A percentile compares a stretch with the other conserved stretches of the same genome.
These are phyloP conservation scores for Crocidura indochinensis DNA, from an alignment of 2,797 vertebrate genomes.

Conservation along the genomic window DNA sequence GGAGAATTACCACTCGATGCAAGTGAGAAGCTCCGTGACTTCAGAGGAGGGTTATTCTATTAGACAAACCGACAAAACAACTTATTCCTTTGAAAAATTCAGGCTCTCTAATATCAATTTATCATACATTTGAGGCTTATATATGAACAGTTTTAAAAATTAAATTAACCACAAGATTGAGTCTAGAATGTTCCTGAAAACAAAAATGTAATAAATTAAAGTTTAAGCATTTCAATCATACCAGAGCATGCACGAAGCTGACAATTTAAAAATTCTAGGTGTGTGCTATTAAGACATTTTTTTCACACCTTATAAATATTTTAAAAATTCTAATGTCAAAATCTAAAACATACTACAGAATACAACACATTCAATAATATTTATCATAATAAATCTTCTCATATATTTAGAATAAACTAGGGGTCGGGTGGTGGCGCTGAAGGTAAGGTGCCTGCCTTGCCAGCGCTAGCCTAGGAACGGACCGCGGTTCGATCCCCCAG, in stretches of 20 bases:
- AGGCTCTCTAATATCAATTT: conserved; percentile 37
- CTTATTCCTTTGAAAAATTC: conserved; percentile 27
- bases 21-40: conserved; percentile 97
- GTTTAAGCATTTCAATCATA: conserved; percentile 51
- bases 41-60: conserved; percentile 97
- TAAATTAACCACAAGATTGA: conserved; percentile 65
- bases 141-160: conserved; percentile 53
- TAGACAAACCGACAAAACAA: conserved; percentile 87
- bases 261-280: conserved; percentile 64
- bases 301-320: conserved; percentile 51
- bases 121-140: not conserved
- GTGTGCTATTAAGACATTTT: conserved; percentile 35
- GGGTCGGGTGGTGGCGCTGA: too few species aligned
- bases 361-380: not conserved
- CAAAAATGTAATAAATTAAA: conserved; percentile 63
- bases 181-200: conserved; percentile 43
- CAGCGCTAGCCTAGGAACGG: too few species aligned
- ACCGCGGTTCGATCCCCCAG: too few species aligned
- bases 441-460: too few species aligned
- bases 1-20: conserved; percentile 97
- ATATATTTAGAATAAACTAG: not conserved
- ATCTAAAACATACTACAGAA: conserved; percentile 57
- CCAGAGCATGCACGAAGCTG: not conserved
- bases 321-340: conserved; percentile 26
- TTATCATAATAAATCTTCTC: conserved; percentile 27